Evolutionary conservation across 1,140 invertebrate genomes (phyloP), one percentile per base, ranked within the genome.

Genomic region (Lasioglossum albipes): DNA sequence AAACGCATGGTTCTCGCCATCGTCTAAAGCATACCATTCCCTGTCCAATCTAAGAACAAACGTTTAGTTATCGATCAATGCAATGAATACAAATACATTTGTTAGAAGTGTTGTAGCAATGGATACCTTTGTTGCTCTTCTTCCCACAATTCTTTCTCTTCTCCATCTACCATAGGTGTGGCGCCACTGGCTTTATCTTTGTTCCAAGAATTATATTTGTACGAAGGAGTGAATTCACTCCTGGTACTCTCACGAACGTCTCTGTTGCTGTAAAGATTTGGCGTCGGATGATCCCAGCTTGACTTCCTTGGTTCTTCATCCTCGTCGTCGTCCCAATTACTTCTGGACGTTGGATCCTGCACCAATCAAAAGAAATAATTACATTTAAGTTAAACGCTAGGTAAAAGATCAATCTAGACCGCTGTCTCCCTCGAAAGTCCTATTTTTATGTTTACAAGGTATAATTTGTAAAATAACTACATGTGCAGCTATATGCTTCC

Each of bases 21-120:
- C 98, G 90, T 98, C 92, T 92, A 99, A 96, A 70, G 96, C 96
- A 91, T 99, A 99, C 99, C 99, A 99, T 89, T 99, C 98, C 70
- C 99, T 93, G 89, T 99, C 99, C 6, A 99, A 89, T 69, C 98
- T 95, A 36, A 31, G 83, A 81, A 61, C 12, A 22, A 49, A 65
- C 64, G 22, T 42, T 41, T 54, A 5, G 3, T 10, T 77, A 7
- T 31, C 45, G 57, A 9, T 42, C 13, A 16, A 5, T 20, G 7
- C 0, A 61, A 54, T 13, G 7, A 31, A 10, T 72, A 41, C 22
- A 57, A 72, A 9, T 4, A 66, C 0, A 22, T n/a, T 59, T 22
- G 36, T 12, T 9, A 22, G 10, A 49, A 71, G 64, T 12, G 67
- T 10, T 36, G 18, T 59, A 67, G 22, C 16, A 73, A 42, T 12